phyloP scores from a whole-genome alignment of 2,888 invertebrate species.

The Coecobrya sp. region DNA sequence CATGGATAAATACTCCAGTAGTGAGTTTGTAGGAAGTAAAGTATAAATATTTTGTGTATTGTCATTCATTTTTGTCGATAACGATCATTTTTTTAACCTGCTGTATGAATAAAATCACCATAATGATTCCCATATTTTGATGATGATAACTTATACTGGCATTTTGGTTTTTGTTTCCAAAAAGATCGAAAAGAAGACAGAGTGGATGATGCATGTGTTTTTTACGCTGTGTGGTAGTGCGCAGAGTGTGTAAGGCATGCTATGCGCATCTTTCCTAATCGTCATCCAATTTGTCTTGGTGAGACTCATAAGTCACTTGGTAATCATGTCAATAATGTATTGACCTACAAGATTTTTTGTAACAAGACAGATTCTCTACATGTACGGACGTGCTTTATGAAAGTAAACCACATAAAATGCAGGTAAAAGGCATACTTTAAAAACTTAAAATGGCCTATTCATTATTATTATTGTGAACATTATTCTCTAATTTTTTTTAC shows the following conservation, averaged over 20 bases:
- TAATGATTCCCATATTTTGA: not conserved
- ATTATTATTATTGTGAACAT: conserved; percentile 63
- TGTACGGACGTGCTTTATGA: conserved; percentile 15
- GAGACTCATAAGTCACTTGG: conserved; percentile 77
- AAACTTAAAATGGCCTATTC: conserved; percentile 52
- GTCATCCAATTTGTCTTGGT: conserved; percentile 78
- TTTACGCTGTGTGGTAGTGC: not conserved
- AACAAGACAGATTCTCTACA: conserved; percentile 28
- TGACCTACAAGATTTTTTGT: conserved; percentile 63
- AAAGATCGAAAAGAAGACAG: not conserved
- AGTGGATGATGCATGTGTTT: not conserved
- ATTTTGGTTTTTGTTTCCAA: not conserved
- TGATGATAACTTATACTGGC: conserved; percentile 7
- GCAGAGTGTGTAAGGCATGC: conserved; percentile 35
- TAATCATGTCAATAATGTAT: conserved; percentile 81
- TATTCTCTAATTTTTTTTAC: conserved; percentile 57
- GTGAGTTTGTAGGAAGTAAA: not conserved
- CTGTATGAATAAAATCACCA: not conserved
- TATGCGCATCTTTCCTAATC: conserved; percentile 28
- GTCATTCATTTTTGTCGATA: not conserved
- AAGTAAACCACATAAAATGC: conserved; percentile 21
- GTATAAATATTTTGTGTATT: not conserved
- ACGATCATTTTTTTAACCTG: not conserved
- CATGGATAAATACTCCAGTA: not conserved
- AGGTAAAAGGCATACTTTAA: conserved; percentile 21